phyloP scores from a whole-genome alignment of 2,797 vertebrate genomes.

The Gallinago stenura region DNA sequence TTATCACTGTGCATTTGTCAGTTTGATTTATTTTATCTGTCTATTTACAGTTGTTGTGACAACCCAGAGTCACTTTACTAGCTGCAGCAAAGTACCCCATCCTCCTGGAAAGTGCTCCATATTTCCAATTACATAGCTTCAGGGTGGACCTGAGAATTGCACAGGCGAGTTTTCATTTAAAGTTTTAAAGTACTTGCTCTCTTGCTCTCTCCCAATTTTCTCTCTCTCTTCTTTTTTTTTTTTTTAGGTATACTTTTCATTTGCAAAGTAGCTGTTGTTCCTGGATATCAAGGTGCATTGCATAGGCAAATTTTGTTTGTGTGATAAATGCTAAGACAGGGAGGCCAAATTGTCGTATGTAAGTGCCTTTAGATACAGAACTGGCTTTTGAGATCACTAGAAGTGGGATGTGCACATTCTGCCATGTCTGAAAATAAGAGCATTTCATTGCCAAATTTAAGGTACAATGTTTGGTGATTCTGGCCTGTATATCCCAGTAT shows the following conservation, averaged over 20 bases:
- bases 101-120: background rate
- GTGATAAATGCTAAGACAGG: background rate
- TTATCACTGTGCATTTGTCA: conserved; percentile 35
- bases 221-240: background rate
- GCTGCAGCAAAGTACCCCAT: conserved; percentile 25
- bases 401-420: background rate
- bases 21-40: conserved; percentile 57
- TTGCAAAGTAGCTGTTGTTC: background rate
- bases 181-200: conserved; percentile 1
- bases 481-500: background rate
- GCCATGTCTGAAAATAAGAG: background rate
- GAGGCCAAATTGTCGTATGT: background rate
- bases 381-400: background rate
- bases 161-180: background rate
- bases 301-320: background rate
- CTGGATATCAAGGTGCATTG: background rate
- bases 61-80: conserved; percentile 3
- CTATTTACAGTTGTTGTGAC: conserved; percentile 48
- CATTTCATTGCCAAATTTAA: background rate
- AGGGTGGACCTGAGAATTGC: background rate
- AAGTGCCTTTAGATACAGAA: background rate
- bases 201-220: background rate
- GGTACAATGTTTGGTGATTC: background rate
- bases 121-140: conserved; percentile 20
- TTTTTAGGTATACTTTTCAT: background rate